A percentile compares a stretch with the other conserved stretches of the same genome.
Conservation (phyloP, 1,140 invertebrate species). For the Diuraphis noxia region DNA sequence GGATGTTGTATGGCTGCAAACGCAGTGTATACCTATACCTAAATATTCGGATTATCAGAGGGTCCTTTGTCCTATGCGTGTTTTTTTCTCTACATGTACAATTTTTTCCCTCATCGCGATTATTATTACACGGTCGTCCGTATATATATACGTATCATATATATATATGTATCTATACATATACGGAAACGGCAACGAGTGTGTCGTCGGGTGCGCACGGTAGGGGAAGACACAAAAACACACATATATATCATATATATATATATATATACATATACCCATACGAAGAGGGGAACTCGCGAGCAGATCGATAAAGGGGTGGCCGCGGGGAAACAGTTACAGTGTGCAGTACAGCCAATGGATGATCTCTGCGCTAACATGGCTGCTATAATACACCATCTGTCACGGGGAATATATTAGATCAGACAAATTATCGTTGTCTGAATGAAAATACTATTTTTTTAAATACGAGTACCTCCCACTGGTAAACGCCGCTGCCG, state of each 20-base stretch:
- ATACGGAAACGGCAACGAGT: not conserved
- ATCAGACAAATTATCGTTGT: conserved; percentile 45
- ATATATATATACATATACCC: not conserved
- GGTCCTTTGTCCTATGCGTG: conserved; percentile 29
- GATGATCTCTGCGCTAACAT: conserved; percentile 51
- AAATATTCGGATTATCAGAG: conserved; percentile 25
- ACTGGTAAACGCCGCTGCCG: conserved; percentile 29
- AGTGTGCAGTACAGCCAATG: conserved; percentile 42
- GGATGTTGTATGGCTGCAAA: not conserved
- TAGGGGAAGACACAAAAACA: conserved; percentile 26
- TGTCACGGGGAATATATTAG: conserved; percentile 49
- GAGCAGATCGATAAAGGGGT: conserved; percentile 47
- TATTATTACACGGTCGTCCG: not conserved
- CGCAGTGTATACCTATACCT: not conserved
- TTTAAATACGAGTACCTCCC: conserved; percentile 31
- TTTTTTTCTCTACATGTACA: not conserved
- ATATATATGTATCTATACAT: not conserved
- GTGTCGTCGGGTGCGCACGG: not conserved
- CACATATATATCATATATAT: too few species aligned
- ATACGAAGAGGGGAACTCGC: conserved; percentile 30
- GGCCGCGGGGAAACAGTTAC: conserved; percentile 51
- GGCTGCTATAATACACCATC: conserved; percentile 48
- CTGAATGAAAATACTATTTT: conserved; percentile 38
- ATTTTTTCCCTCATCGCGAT: conserved; percentile 14
- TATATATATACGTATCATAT: not conserved